Evolutionary conservation across 2,888 invertebrate genomes (phyloP), one percentile per base, ranked within the genome.

Genomic region (Eutolmus rufibarbis): DNA sequence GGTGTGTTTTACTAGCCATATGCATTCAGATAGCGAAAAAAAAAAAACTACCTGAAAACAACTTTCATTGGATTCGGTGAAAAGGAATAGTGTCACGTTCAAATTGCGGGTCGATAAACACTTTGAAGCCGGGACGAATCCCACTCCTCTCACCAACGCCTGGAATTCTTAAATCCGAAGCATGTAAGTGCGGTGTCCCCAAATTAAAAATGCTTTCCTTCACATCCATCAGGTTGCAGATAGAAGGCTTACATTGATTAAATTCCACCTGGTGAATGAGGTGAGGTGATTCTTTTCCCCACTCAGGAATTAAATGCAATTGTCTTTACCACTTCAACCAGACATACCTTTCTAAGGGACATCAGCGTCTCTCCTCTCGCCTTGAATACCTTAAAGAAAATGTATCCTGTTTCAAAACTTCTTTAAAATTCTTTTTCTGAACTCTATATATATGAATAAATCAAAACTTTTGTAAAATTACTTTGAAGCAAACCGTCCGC

Each of bases 71-170:
- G 82, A 66, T 57, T 82, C 14, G n/a, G n/a, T 57, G 66, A 82
- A 82, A 57, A 82, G 82, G 40, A 82, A 82, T 82, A 57, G 82
- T 82, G 82, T 82, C 82, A 82, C 82, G 82, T 82, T 37, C 82
- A 57, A 82, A 82, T 82, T 82, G 37, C 34, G 57, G 66, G 66
- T 82, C 66, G 82, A 66, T 82, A 56, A 82, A 82, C 82, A 82
- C 66, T 82, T 82, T 82, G 57, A 82, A 66, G 66, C 66, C 66
- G 3, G 66, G 12, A 19, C 28, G 66, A 28, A 66, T 66, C 28
- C 43, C 14, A 66, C 28, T 5, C 28, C 19, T 51, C 1, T 5
- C 7, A 51, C 23, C 9, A 19, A 12, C 23, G 66, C 66, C 28
- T 66, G 66, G 66, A 66, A 66, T 66, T 66, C 66, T 66, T 66